Evolutionary conservation across 2,888 invertebrate genomes (phyloP).

Genomic region (Leptinotarsa peninsularis): DNA sequence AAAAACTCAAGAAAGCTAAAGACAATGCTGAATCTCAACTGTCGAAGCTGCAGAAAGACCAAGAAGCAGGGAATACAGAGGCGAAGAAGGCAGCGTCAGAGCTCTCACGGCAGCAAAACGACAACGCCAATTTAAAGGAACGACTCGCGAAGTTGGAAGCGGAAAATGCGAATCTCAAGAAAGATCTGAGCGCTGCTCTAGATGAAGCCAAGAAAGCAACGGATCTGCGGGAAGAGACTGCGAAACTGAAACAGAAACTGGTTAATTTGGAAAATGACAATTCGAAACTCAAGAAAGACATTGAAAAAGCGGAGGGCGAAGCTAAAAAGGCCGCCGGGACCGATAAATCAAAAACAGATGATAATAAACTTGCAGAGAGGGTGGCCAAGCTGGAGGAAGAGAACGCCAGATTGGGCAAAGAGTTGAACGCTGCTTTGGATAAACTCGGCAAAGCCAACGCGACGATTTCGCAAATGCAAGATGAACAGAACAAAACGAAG

Average conservation of each 20-base stretch:
- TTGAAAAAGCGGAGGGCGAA: conserved; percentile 43
- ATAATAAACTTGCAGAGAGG: conserved; percentile 15
- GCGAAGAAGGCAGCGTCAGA: conserved; percentile 29
- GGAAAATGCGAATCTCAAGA: conserved; percentile 45
- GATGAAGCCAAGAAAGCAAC: conserved; percentile 43
- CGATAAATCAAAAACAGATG: conserved; percentile 20
- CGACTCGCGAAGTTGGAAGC: conserved; percentile 41
- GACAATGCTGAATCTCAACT: conserved; percentile 39
- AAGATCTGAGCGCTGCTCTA: conserved; percentile 40
- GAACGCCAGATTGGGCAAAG: conserved; percentile 47
- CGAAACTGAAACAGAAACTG: conserved; percentile 43
- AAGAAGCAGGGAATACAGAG: conserved; percentile 33
- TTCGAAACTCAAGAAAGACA: conserved; percentile 43
- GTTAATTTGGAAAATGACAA: conserved; percentile 45
- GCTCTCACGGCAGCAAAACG: conserved; percentile 29
- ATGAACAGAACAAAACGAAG: conserved; percentile 48
- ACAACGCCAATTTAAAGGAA: conserved; percentile 35
- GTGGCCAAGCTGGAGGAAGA: conserved; percentile 48
- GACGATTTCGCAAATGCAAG: conserved; percentile 39
- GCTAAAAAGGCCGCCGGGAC: conserved; percentile 40
- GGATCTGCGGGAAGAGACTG: conserved; percentile 36
- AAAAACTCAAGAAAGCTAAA: conserved; percentile 40
- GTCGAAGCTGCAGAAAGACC: conserved; percentile 36
- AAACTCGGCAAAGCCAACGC: conserved; percentile 36
- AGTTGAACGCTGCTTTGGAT: conserved; percentile 43